These are phyloP conservation scores for Eupithecia exiguata DNA, from an alignment of 2,888 invertebrate species.

Conservation along the genomic window DNA sequence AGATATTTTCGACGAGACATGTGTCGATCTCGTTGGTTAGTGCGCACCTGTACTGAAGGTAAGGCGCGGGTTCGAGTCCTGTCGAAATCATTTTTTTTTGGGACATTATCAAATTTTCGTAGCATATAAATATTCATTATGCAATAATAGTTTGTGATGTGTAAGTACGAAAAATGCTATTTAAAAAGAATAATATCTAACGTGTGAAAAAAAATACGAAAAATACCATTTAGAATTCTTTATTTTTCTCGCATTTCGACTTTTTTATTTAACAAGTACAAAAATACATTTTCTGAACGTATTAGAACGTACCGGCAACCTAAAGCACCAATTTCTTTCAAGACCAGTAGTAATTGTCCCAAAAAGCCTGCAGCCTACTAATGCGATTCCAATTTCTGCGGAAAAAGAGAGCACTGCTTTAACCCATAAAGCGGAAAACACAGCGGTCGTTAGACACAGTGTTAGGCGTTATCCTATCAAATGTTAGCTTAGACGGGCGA, in stretches of 20 bases:
- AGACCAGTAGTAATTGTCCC: constrained; percentile 12
- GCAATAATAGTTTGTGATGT: too few species aligned
- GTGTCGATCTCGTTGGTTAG: too few species aligned
- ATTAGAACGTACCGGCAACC: constrained; percentile 9
- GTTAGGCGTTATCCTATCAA: constrained; percentile 66
- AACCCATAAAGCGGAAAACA: constrained; percentile 50
- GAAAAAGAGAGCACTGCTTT: constrained; percentile 25
- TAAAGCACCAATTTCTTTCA: constrained; percentile 13
- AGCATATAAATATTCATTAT: too few species aligned
- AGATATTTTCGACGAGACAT: too few species aligned
- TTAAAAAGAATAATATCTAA: too few species aligned
- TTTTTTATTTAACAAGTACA: background rate
- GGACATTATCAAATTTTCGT: too few species aligned
- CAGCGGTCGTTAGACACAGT: constrained; percentile 52
- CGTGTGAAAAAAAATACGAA: background rate
- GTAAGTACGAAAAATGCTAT: too few species aligned
- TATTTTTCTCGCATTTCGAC: background rate
- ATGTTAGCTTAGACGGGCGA: constrained; percentile 69
- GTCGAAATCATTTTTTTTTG: too few species aligned
- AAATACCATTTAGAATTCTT: background rate
- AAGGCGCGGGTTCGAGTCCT: too few species aligned
- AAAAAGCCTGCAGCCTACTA: constrained; percentile 27
- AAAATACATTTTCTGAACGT: background rate
- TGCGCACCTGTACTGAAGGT: too few species aligned
- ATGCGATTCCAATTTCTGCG: constrained; percentile 27